These are phyloP conservation scores for Oryzias javanicus DNA, from an alignment of 2,113 vertebrate species.

Conservation along the genomic window DNA sequence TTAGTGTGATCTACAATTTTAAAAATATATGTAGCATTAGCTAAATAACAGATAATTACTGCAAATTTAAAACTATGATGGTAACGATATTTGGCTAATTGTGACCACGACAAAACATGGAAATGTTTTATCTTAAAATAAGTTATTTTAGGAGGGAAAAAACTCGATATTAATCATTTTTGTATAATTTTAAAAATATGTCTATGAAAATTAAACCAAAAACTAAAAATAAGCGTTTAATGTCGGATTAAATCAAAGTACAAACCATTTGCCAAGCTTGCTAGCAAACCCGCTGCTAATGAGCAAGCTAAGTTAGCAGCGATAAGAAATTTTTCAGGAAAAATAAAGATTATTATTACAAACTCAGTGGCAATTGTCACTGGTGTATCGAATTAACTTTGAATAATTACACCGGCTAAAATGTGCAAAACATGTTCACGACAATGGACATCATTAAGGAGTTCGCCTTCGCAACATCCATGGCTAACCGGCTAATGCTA, in stretches of 20 bases:
- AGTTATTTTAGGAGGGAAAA: too few species aligned
- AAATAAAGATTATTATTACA: neutral
- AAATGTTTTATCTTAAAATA: too few species aligned
- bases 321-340: too few species aligned
- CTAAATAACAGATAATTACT: too few species aligned
- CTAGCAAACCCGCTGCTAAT: conserved; percentile 25
- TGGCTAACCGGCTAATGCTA: conserved; percentile 46
- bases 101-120: too few species aligned
- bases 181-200: neutral
- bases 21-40: too few species aligned
- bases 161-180: neutral
- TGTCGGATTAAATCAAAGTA: conserved; percentile 9
- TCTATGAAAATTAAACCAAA: neutral
- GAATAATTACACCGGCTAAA: neutral
- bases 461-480: conserved; percentile 22
- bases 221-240: neutral
- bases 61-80: too few species aligned
- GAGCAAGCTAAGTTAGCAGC: conserved; percentile 13
- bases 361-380: rapidly evolving
- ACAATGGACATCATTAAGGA: neutral
- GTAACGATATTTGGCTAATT: too few species aligned
- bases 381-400: rapidly evolving
- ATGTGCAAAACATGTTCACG: neutral
- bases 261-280: conserved; percentile 7
- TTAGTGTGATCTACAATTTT: too few species aligned